Evolutionary conservation across 2,888 invertebrate genomes (phyloP), one percentile per base, ranked within the genome.

Genomic region (Taenaris catops): DNA sequence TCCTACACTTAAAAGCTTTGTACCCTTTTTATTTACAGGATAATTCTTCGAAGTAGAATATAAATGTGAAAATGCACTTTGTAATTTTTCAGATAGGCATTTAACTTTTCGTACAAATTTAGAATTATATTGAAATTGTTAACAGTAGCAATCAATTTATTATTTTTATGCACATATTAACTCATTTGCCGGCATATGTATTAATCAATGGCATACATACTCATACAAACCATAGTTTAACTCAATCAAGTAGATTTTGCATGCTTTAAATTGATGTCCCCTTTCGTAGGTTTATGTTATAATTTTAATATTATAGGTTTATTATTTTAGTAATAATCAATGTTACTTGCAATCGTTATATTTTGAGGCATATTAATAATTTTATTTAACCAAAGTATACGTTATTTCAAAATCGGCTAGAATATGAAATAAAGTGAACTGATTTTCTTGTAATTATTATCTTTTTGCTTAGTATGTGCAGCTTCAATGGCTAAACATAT

Each of bases 351-450:
- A 12, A 21, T 19, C 4, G 7, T 25, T 9, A 10, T 25, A 5
- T 7, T 29, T 20, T 14, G 7, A 27, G 7, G 20, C 3, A 8
- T 9, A n/a, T 26, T 11, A 3, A 20, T n/a, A 3, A 14, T n/a
- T 9, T 29, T 8, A 16, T 31, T 25, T 27, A 6, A 8, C 12
- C 31, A 37, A 39, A 29, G 39, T 41, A 45, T 46, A 46, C 46
- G 42, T 44, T 48, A 42, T 41, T 48, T 34, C 46, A 46, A 44
- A 36, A 19, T 27, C 6, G 19, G 10, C 25, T 40, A 21, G 5
- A 19, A 16, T 10, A 36, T 29, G 3, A n/a, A 37, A 24, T 14
- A 11, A 25, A 19, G n/a, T 11, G 4, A 37, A 7, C 6, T 20
- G 9, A 11, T 11, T n/a, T 7, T n/a, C 24, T 32, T 28, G 20